Base-by-base conservation (phyloP, 2,113 vertebrate species). In the Corydoras maculifer region DNA sequence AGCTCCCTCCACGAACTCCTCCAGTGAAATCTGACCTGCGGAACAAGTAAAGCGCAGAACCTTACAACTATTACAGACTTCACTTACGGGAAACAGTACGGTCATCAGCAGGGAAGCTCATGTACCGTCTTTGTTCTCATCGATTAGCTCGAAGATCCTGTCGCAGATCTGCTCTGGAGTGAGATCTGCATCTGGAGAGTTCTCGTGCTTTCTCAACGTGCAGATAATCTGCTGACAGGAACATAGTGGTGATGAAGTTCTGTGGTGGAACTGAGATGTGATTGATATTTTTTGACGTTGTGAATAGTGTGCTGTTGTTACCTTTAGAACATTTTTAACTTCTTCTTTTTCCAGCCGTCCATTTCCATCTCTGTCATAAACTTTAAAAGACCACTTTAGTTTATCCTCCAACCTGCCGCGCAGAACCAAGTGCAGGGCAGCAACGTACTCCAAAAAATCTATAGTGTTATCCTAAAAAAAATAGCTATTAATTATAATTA, bases 331-430 rank as follows among this genome's bases (percentile, higher is more conserved):
- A 7, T 83, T 84, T 58, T 89, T 87, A 71, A 94, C 78, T 31
- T 94, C 92, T 0, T 84, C 75, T 3, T 86, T 70, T 83, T 94
- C 93, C 58, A 94, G 79, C 70, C 87, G 91, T 59, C 92, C 92
- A 0, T 93, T 93, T 9, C 91, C 90, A 10, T 93, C 91, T 9
- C 86, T 89, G 75, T 93, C 92, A 51, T 93, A 94, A 62, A 94
- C 88, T 74, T 94, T 94, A 78, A 94, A 94, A 50, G 92, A 94
- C 92, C 92, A 94, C 13, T 90, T 88, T 18, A 94, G 61, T 1
- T 89, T 88, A 57, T 94, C 92, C 55, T 93, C 91, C 62, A 94
- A 88, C 58, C 89, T 92, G 5, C 93, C 92, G 0, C 89, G 79
- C 7, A 92, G 79, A 30, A 94, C 87, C 0, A 91, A 77, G 76